Conservation (phyloP, 2,113 vertebrate species). For the Tachuris rubrigastra region DNA sequence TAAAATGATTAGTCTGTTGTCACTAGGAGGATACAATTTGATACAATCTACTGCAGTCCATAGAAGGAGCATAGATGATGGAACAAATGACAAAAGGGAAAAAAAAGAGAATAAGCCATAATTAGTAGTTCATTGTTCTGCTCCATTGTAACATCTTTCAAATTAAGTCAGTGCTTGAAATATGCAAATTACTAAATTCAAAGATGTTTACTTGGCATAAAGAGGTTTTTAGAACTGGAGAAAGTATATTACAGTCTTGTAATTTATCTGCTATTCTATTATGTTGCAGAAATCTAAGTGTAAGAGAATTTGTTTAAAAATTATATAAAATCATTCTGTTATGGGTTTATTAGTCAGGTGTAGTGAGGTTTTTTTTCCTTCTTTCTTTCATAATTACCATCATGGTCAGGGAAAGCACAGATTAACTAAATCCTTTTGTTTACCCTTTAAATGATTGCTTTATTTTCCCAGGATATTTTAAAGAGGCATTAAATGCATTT, state of each 20-base stretch:
- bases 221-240: not conserved
- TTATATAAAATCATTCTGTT: not conserved
- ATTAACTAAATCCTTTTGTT: not conserved
- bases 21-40: not conserved
- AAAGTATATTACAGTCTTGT: not conserved
- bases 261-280: not conserved
- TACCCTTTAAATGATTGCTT: not conserved
- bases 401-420: not conserved
- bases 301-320: not conserved
- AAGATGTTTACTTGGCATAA: not conserved
- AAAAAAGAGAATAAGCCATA: not conserved
- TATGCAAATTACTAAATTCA: slow-evolving; percentile 39
- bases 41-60: not conserved
- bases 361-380: not conserved
- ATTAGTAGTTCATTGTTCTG: slow-evolving; percentile 52
- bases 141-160: slow-evolving; percentile 28
- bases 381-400: not conserved
- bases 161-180: slow-evolving; percentile 42
- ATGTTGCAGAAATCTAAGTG: not conserved
- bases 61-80: not conserved
- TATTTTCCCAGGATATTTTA: not conserved
- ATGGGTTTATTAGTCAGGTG: not conserved
- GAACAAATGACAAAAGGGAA: slow-evolving; percentile 8
- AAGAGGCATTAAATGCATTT: not conserved
- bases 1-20: slow-evolving; percentile 46